A percentile compares a stretch with the other conserved stretches of the same genome.
Evolutionary conservation across 2,888 invertebrate genomes (phyloP).

Genomic region (Drosophila kuntzei): DNA sequence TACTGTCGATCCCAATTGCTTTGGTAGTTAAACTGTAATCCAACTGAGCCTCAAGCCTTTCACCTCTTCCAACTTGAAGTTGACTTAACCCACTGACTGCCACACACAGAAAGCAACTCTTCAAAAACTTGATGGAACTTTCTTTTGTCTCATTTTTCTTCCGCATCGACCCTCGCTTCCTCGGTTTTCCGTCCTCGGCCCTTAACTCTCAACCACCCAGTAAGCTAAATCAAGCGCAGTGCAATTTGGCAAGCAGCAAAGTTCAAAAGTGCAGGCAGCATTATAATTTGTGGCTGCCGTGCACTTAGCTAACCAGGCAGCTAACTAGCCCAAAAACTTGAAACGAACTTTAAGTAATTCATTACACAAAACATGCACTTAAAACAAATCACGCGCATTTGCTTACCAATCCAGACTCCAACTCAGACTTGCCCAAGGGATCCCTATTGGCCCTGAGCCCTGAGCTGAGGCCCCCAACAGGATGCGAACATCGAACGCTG

Average conservation of each 20-base stretch:
- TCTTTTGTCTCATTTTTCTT: slow-evolving; percentile 57
- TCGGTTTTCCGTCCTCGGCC: background rate
- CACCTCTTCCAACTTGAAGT: slow-evolving; percentile 41
- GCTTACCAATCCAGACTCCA: slow-evolving; percentile 31
- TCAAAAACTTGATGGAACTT: slow-evolving; percentile 59
- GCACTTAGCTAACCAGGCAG: slow-evolving; percentile 60
- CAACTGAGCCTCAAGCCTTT: slow-evolving; percentile 38
- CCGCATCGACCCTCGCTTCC: background rate
- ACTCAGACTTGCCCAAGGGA: slow-evolving; percentile 15
- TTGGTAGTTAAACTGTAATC: slow-evolving; percentile 18
- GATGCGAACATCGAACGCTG: slow-evolving; percentile 43
- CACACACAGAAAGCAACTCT: slow-evolving; percentile 46
- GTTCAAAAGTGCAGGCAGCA: slow-evolving; percentile 78
- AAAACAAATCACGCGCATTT: slow-evolving; percentile 67
- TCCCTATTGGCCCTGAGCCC: background rate
- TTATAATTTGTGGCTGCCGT: slow-evolving; percentile 79
- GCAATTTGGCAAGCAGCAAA: slow-evolving; percentile 72
- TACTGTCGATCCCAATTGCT: slow-evolving; percentile 25
- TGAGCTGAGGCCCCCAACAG: slow-evolving; percentile 21
- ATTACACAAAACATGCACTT: slow-evolving; percentile 67
- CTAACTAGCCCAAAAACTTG: slow-evolving; percentile 48
- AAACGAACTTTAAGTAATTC: slow-evolving; percentile 66
- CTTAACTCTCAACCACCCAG: slow-evolving; percentile 13
- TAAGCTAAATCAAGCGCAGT: slow-evolving; percentile 65
- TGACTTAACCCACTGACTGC: slow-evolving; percentile 56